Evolutionary conservation across 2,113 vertebrate species (phyloP), one percentile per base, ranked within the genome.

Genomic region (Eira barbara): DNA sequence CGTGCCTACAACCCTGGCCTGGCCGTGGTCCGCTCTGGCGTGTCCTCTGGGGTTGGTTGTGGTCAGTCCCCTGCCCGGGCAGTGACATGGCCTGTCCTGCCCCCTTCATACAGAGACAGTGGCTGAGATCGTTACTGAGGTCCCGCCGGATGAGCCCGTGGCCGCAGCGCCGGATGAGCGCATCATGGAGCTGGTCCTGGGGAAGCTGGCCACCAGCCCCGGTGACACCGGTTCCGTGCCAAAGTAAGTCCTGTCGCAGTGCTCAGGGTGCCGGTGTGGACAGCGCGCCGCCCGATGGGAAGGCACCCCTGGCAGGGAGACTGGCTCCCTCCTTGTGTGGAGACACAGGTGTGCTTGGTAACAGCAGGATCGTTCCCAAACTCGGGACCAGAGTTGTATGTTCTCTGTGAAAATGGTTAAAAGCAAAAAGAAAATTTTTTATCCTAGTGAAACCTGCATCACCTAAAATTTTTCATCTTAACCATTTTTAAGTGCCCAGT

Each of bases 151-250:
- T 4, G 99, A 98, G 59, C 98, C 98, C 0, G 94, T 98, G 69
- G 93, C 97, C 1, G 83, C 98, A 1, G 55, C 98, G 6, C 94
- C 99, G 0, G 99, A 99, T 1, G 99, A 99, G 55, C 98, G 98
- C 82, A 98, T 99, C 95, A 98, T 99, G 98, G 99, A 99, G 74
- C 78, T 99, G 93, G 99, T 99, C 52, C 88, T 99, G 96, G 99
- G 99, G 76, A 99, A 99, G 94, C 90, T 99, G 96, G 98, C 98
- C 47, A 89, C 98, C 45, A 90, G 97, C 74, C 79, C 98, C 23
- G 98, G 97, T 12, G 98, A 94, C 36, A 52, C 98, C 93, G 88
- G 96, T 80, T 96, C 99, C 0, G 97, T 98, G 92, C 97, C 99
- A 55, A 99, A 98, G 99, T 99, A 97, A 98, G 99, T 98, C 63